Evolutionary conservation across 1,140 invertebrate genomes (phyloP), one percentile per base, ranked within the genome.

Genomic region (Drosophila persimilis): DNA sequence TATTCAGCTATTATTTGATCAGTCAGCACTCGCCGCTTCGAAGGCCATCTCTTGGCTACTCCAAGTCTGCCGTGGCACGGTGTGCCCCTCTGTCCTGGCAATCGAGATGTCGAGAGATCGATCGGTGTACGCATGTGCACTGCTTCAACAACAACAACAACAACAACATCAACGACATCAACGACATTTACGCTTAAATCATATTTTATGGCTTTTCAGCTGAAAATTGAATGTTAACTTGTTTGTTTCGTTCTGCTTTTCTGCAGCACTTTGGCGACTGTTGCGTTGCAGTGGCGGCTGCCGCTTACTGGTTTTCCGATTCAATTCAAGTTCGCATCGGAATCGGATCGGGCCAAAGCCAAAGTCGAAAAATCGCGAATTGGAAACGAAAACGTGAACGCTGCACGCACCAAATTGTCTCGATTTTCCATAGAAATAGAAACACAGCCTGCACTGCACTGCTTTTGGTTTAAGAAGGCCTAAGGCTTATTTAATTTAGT

Each of bases 161-260:
- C 71, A 54, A 57, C 53, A 70, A 62, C 58, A 51, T 35, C 43
- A 26, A 51, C 24, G 24, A 62, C 58, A 51, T 35, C 43, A 26
- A 51, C 24, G 24, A 88, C 83, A 83, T 88, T 88, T 88, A 71
- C 78, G 79, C 67, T 83, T 88, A 88, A 86, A 89, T 88, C 83
- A 88, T 88, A 88, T 88, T 88, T 88, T 89, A 88, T 88, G 84
- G 83, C 71, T 88, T 83, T 88, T 75, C 76, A 67, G 83, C 67
- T 86, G 63, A 69, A 88, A 88, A 88, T 88, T 80, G 78, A 88
- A 88, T 88, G 83, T 83, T 86, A 88, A 86, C 83, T 88, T 79
- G 83, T 88, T 88, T 83, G 61, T 81, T 85, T 85, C 83, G 81
- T 85, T 85, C 77, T 86, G 80, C 77, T 73, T 85, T 84, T 83